Evolutionary conservation across 1,140 invertebrate genomes (phyloP), one percentile per base, ranked within the genome.

Genomic region (Armadillidium nasatum): DNA sequence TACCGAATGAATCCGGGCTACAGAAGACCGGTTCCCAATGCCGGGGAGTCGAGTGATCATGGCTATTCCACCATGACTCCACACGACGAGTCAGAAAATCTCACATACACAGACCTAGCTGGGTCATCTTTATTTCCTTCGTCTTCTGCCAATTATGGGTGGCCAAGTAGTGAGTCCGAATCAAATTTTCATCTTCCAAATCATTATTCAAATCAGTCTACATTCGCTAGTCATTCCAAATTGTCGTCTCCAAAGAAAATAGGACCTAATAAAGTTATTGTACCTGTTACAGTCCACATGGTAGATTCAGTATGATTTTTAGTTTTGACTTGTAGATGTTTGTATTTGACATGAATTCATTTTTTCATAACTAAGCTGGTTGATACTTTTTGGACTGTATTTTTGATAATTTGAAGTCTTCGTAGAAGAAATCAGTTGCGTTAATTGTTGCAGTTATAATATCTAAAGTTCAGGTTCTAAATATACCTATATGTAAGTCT

Each of bases 1-100:
- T 96, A 96, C 83, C 89, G 93, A 68, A 90, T 96, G 66, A 90
- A 93, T 13, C 92, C 93, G 0, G 88, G 87, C 60, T 95, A 95
- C 82, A 87, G 92, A 45, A 87, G 93, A 67, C 90, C 91, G 19
- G 78, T 80, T 13, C 82, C 84, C 19, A 23, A 76, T 67, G 76
- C 74, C 11, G 89, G 91, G 10, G 92, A 91, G 7, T 94, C 95
- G 81, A 95, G 93, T 44, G 95, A 97, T 86, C 93, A 96, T 84
- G 95, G 95, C 3, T 97, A 97, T 84, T 95, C 93, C 19, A 96
- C 94, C 0, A 96, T 79, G 60, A 79, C 82, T 66, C 85, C 85
- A 21, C 84, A 71, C 21, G 77, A 78, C 70, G 77, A 78, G 19
- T 73, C 77, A 2, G 77, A 78, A 33, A 78, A 78, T 66, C 74